Base-by-base conservation (phyloP, 53 echinoderm and acorn worm genomes). In the Apostichopus leukothele region DNA sequence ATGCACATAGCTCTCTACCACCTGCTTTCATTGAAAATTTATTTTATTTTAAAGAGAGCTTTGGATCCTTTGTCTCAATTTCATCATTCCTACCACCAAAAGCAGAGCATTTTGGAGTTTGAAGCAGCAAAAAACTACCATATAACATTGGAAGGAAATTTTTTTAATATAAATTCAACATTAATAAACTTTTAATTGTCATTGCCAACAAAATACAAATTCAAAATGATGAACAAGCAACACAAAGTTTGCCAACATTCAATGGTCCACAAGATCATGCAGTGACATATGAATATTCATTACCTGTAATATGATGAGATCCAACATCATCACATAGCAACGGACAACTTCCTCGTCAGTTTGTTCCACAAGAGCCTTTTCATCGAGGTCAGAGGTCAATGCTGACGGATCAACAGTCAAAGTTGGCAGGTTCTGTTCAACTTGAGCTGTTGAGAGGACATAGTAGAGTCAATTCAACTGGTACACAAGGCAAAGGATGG, bases 271-370 rank as follows among this genome's bases (percentile, higher is more conserved):
- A 76, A 52, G 77, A 21, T 76, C 77, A 76, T 76, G 77, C 77
- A 76, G 13, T 7, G 50, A 14, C 13, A 25, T 4, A 76, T 51
- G 26, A 76, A 50, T 68, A 55, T 52, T 9, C 18, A 71, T 16
- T 71, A 96, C 96, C 96, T 96, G 93, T 74, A 93, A 75, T 9
- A 95, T 87, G 4, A 97, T 90, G 60, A 97, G 93, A 60, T 97
- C 97, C 60, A 95, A 53, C 95, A 95, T 97, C 63, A 95, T 90
- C 51, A 95, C 95, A 88, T 92, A 97, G 79, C 94, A 95, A 9
- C 93, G 84, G 12, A 96, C 79, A 52, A 94, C 94, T 53, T 92
- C 92, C 78, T 96, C 96, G 76, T 96, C 96, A 1, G 93, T 93
- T 66, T 93, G 92, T 51, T 96, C 96, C 54, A 92, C 75, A 27